Evolutionary conservation across 2,888 invertebrate genomes (phyloP).

Genomic region (Pseudococcus longispinus): DNA sequence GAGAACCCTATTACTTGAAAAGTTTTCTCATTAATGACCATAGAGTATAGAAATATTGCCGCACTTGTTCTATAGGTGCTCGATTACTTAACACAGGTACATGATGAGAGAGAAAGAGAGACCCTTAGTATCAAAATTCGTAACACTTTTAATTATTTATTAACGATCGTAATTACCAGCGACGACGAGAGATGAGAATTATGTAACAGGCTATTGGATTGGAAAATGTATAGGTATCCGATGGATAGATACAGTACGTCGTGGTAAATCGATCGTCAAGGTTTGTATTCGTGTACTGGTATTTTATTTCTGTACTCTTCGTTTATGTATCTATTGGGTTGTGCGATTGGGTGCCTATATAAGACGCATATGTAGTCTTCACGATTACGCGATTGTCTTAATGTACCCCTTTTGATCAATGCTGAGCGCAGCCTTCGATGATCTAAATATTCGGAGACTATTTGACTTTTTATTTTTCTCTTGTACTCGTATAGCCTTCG

Average conservation of each 20-base stretch:
- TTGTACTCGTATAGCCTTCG: neutral
- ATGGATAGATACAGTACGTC: neutral
- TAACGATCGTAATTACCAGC: constrained; percentile 15
- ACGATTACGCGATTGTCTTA: neutral
- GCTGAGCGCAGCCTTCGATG: neutral
- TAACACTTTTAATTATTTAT: constrained; percentile 40
- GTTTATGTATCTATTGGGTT: neutral
- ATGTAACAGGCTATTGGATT: neutral
- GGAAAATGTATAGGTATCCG: neutral
- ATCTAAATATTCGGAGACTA: neutral
- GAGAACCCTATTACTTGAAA: constrained; percentile 7
- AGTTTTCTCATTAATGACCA: constrained; percentile 40
- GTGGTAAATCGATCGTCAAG: neutral
- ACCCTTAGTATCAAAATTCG: constrained; percentile 9
- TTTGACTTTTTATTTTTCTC: neutral
- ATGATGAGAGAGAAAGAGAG: neutral
- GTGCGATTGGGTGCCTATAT: neutral
- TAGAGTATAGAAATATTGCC: constrained; percentile 21
- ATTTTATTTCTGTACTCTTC: neutral
- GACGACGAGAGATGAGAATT: neutral
- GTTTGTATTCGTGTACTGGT: neutral
- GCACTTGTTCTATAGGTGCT: constrained; percentile 28
- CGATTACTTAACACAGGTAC: constrained; percentile 32
- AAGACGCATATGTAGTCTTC: neutral
- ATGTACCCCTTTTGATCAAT: neutral